Evolutionary conservation across 2,888 invertebrate species (phyloP).

Genomic region (Hemistola chrysoprasaria): DNA sequence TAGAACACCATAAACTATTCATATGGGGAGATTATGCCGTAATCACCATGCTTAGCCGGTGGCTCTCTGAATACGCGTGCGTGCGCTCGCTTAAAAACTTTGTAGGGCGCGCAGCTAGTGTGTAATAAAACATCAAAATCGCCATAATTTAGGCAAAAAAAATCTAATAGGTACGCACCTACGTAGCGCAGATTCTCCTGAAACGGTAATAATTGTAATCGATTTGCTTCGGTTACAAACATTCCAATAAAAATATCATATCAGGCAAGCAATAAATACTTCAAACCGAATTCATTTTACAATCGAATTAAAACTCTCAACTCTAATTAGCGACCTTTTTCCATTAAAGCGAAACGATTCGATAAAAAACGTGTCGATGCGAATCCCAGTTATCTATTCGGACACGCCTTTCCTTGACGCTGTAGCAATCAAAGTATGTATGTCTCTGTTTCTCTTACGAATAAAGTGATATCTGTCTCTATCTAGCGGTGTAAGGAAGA

Average conservation of each 20-base stretch:
- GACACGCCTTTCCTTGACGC: constrained; percentile 60
- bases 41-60: too few species aligned
- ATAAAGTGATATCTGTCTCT: constrained; percentile 27
- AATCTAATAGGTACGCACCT: too few species aligned
- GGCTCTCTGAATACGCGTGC: too few species aligned
- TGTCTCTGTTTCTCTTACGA: constrained; percentile 40
- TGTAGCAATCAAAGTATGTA: constrained; percentile 34
- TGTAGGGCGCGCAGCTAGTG: too few species aligned
- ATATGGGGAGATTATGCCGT: too few species aligned
- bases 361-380: constrained; percentile 54
- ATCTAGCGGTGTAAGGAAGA: constrained; percentile 33
- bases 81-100: too few species aligned
- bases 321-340: constrained; percentile 49
- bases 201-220: constrained; percentile 4
- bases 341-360: constrained; percentile 37
- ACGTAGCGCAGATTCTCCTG: too few species aligned
- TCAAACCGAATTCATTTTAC: constrained; percentile 6
- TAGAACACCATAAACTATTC: too few species aligned
- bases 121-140: too few species aligned
- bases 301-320: constrained; percentile 10
- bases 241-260: neutral
- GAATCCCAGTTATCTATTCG: constrained; percentile 68
- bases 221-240: neutral
- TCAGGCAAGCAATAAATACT: neutral
- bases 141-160: too few species aligned